These are phyloP conservation scores for Chymomyza fuscimana DNA, from an alignment of 2,888 invertebrate species.

Conservation along the genomic window DNA sequence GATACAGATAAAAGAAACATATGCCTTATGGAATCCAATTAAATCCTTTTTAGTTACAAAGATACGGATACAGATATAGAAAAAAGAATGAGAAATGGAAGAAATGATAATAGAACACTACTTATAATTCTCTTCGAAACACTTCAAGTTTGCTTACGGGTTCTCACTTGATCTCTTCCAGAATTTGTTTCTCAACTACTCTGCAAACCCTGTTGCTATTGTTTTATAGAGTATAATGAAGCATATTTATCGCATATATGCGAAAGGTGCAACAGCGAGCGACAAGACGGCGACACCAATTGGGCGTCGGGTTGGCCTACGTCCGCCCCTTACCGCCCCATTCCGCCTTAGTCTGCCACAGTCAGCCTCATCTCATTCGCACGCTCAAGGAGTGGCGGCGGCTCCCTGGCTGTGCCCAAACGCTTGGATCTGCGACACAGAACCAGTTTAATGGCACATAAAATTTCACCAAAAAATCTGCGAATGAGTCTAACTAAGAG, in stretches of 20 bases:
- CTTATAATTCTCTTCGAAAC: no score
- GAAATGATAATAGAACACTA: no score
- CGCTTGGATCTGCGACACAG: slow-evolving; percentile 41
- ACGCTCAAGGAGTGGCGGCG: slow-evolving; percentile 29
- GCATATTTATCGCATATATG: slow-evolving; percentile 57
- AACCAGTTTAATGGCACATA: slow-evolving; percentile 76
- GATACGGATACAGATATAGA: no score
- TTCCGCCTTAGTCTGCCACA: slow-evolving; percentile 38
- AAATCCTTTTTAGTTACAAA: no score
- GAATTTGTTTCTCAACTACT: not conserved
- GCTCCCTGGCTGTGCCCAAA: slow-evolving; percentile 10
- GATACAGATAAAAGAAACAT: no score
- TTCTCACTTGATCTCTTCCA: not conserved
- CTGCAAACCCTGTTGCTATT: not conserved
- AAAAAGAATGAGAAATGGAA: no score
- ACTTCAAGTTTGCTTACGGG: not conserved
- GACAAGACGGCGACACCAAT: slow-evolving; percentile 8
- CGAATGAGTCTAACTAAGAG: slow-evolving; percentile 58
- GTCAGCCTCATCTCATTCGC: not conserved
- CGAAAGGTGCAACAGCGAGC: slow-evolving; percentile 16
- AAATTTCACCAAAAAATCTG: slow-evolving; percentile 68
- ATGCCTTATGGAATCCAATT: no score
- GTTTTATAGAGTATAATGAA: slow-evolving; percentile 32
- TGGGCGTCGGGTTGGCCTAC: slow-evolving; percentile 11
- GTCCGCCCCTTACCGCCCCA: slow-evolving; percentile 32